These are phyloP conservation scores for Solea solea DNA, from an alignment of 2,113 vertebrate species.

Conservation along the genomic window DNA sequence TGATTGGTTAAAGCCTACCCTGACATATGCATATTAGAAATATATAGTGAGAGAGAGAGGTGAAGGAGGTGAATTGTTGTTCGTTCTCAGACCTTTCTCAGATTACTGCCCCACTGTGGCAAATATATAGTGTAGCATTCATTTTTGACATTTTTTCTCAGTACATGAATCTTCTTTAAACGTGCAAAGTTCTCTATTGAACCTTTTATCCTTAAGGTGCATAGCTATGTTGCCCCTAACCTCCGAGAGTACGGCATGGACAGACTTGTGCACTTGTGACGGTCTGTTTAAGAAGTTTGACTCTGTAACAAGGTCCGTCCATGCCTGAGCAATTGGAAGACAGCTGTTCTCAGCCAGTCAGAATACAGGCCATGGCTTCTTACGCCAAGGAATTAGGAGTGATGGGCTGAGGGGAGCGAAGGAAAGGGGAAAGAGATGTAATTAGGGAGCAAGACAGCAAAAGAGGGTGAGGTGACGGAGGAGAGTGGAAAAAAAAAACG, in stretches of 20 bases:
- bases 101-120: too few species aligned
- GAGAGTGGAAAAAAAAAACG: constrained; percentile 23
- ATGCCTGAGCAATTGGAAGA: constrained; percentile 53
- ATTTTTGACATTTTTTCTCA: too few species aligned
- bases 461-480: constrained; percentile 30
- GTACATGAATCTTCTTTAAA: too few species aligned
- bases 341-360: constrained; percentile 50
- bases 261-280: constrained; percentile 17
- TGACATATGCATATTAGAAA: too few species aligned
- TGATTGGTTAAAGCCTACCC: too few species aligned
- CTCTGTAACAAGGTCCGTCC: constrained; percentile 60
- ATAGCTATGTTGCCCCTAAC: constrained; percentile 14
- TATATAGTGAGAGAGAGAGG: too few species aligned
- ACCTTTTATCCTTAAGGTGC: too few species aligned
- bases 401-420: constrained; percentile 36
- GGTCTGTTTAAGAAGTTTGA: constrained; percentile 33
- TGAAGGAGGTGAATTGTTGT: too few species aligned
- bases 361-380: constrained; percentile 31
- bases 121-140: too few species aligned
- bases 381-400: constrained; percentile 51
- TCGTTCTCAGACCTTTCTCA: too few species aligned
- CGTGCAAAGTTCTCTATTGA: too few species aligned
- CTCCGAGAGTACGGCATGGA: constrained; percentile 25
- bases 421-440: constrained; percentile 34
- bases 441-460: constrained; percentile 57